A percentile compares a stretch with the other conserved stretches of the same genome.
Conservation (phyloP, 2,888 invertebrate genomes). For the Prosapia bicincta region DNA sequence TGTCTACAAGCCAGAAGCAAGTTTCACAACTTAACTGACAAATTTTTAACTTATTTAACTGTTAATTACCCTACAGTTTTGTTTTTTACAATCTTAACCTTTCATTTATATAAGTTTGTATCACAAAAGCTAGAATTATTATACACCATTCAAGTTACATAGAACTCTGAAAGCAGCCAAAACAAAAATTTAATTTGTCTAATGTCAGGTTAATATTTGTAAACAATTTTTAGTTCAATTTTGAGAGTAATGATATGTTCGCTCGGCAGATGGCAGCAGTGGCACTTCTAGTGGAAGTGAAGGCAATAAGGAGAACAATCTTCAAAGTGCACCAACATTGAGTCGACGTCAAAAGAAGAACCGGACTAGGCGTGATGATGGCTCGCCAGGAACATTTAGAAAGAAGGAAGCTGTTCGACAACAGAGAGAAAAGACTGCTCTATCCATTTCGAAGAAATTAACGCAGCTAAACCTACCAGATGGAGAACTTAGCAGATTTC, state of each 20-base stretch:
- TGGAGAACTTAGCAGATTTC: slow-evolving; percentile 53
- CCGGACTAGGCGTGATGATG: slow-evolving; percentile 41
- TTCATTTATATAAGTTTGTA: no score
- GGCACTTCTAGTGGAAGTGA: slow-evolving; percentile 43
- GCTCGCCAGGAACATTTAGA: slow-evolving; percentile 40
- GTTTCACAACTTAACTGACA: no score
- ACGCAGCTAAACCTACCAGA: slow-evolving; percentile 48
- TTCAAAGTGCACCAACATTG: slow-evolving; percentile 31
- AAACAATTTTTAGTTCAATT: slow-evolving; percentile 11
- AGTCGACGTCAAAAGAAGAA: slow-evolving; percentile 54
- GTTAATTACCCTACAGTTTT: no score
- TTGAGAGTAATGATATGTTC: slow-evolving; percentile 14
- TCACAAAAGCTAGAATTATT: no score
- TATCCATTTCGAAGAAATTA: slow-evolving; percentile 26
- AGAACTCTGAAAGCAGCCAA: no score
- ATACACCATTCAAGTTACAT: no score
- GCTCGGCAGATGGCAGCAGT: slow-evolving; percentile 40
- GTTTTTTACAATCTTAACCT: no score
- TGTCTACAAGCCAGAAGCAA: no score
- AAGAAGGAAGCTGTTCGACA: slow-evolving; percentile 35
- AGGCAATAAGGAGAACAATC: slow-evolving; percentile 41
- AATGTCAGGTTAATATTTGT: no score
- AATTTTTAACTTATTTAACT: no score
- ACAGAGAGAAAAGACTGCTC: slow-evolving; percentile 18
- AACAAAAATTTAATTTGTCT: no score